A percentile compares a stretch with the other conserved stretches of the same genome.
Conservation (phyloP, 2,113 vertebrate species). For the Athene cunicularia region DNA sequence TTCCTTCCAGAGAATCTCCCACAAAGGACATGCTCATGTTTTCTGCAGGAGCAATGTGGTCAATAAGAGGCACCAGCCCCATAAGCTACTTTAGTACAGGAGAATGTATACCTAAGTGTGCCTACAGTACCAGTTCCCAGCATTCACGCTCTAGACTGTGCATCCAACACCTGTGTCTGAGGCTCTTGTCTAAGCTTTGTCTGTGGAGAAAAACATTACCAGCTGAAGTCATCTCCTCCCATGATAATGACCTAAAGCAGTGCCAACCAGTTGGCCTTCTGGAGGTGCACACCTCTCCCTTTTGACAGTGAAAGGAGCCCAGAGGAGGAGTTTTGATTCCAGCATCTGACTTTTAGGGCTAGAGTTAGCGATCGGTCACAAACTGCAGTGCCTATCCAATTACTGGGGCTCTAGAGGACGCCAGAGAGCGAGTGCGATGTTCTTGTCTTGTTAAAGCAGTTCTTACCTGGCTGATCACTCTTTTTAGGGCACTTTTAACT, state of each 20-base stretch:
- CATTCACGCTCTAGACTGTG: not conserved
- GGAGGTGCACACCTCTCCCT: not conserved
- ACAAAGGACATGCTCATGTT: rapidly evolving
- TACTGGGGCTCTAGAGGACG: not conserved
- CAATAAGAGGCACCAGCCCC: not conserved
- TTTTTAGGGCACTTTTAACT: conserved; percentile 27
- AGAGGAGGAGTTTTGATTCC: not conserved
- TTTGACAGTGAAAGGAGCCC: not conserved
- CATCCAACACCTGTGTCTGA: too few relatives aligned
- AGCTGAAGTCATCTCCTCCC: not conserved
- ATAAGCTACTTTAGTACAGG: not conserved
- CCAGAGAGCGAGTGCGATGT: not conserved
- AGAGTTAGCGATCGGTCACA: not conserved
- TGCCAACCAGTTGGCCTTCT: not conserved
- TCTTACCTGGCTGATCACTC: not conserved
- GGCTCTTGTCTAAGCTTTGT: not conserved
- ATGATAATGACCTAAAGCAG: not conserved
- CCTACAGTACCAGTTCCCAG: not conserved
- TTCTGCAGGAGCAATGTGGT: not conserved
- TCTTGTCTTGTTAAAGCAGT: not conserved
- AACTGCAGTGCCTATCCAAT: not conserved
- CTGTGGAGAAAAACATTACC: not conserved
- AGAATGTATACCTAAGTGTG: too few relatives aligned
- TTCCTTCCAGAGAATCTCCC: not conserved
- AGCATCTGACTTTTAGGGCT: not conserved